These are phyloP conservation scores for Portevinia maculata DNA, from an alignment of 2,888 invertebrate genomes.

Conservation along the genomic window DNA sequence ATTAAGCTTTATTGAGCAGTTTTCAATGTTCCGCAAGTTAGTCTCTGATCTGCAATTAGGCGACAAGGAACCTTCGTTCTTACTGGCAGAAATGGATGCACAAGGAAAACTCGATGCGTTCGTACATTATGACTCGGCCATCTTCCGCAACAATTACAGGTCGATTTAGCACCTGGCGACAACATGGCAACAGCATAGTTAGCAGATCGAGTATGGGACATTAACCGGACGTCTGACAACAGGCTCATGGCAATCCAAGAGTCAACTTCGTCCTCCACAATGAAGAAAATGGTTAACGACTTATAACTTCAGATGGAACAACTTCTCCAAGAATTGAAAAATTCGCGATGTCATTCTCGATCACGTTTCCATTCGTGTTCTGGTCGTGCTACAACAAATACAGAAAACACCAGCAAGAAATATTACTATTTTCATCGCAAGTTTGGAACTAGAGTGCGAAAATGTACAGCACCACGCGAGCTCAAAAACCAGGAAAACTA, in stretches of 20 bases:
- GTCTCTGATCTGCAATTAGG: too few relatives aligned
- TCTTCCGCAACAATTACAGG: slow-evolving; percentile 29
- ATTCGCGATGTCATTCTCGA: background rate
- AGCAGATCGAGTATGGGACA: slow-evolving; percentile 22
- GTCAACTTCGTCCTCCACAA: background rate
- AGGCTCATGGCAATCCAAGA: slow-evolving; percentile 4
- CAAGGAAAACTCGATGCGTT: slow-evolving; percentile 3
- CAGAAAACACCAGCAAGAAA: too few relatives aligned
- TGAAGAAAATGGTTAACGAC: background rate
- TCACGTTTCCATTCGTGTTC: too few relatives aligned
- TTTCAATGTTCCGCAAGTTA: too few relatives aligned
- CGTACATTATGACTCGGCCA: slow-evolving; percentile 20
- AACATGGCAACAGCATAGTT: slow-evolving; percentile 4
- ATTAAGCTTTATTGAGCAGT: too few relatives aligned
- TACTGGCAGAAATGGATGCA: slow-evolving; percentile 8
- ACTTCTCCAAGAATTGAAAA: background rate
- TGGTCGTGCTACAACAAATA: too few relatives aligned
- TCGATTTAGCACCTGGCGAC: slow-evolving; percentile 1
- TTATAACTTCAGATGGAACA: slow-evolving; percentile 1
- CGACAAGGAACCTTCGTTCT: slow-evolving; percentile 4
- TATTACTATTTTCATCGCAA: too few relatives aligned
- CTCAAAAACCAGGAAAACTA: too few relatives aligned
- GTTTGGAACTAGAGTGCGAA: too few relatives aligned
- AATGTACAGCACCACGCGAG: too few relatives aligned
- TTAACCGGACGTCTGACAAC: slow-evolving; percentile 7